Evolutionary conservation across 2,113 vertebrate genomes (phyloP), one percentile per base, ranked within the genome.

Genomic region (Spheniscus mendiculus): DNA sequence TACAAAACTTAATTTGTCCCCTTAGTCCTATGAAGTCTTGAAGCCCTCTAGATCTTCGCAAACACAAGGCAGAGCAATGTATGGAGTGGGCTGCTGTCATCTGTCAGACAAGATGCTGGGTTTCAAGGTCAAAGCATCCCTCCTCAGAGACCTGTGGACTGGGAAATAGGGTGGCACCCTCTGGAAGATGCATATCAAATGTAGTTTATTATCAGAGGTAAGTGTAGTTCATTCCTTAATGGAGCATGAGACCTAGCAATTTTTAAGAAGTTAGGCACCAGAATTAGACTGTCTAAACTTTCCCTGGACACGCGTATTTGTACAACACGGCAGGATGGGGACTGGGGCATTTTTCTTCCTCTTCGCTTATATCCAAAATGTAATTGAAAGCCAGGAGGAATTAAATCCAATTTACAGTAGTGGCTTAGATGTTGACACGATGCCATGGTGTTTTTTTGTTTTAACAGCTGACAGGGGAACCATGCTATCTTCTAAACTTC

Each of bases 281-380:
- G 55, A 81, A 67, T 21, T 15, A 44, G 26, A 12, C 19, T 38
- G 9, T 32, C 27, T 70, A 36, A 87, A 49, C 27, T 21, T 55
- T 36, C 30, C 16, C 6, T 53, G 27, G n/a, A 13, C 38, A 29
- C 1, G 0, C 0, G 0, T 11, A 44, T 42, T 70, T 47, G 49
- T 49, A 74, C 10, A 63, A 58, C 52, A 44, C 4, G 8, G n/a
- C n/a, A 38, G 45, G 14, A 16, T 27, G 20, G 11, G 19, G 16
- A 55, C 38, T 5, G 12, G 15, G 16, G n/a, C 26, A 36, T 66
- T 76, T 80, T 93, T 78, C 19, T 29, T 77, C 18, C 23, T 87
- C 29, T 63, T 67, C 16, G 22, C 4, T 63, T 56, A 27, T 7
- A 72, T 26, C 11, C 25, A 69, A 92, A 83, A 77, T 10, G 11